phyloP scores from a whole-genome alignment of 2,888 invertebrate species.

The Hermaeophaga mercurialis region DNA sequence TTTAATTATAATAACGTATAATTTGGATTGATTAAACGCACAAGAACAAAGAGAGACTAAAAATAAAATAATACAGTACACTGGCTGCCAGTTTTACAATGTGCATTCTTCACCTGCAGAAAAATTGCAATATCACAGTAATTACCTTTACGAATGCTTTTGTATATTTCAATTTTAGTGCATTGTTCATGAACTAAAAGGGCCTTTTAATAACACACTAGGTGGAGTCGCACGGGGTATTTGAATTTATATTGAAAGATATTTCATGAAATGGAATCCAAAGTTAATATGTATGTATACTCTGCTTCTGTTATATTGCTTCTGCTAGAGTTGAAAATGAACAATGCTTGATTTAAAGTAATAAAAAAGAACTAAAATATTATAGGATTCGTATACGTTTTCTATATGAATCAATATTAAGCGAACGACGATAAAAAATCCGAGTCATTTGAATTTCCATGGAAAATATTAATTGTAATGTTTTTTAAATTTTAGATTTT shows the following conservation, averaged over 20 bases:
- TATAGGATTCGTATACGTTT: too few species aligned
- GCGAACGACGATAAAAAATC: not conserved
- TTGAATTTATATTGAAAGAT: slow-evolving; percentile 14
- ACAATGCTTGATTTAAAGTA: slow-evolving; percentile 9
- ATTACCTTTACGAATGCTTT: slow-evolving; percentile 15
- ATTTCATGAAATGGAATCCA: slow-evolving; percentile 11
- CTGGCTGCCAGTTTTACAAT: too few species aligned
- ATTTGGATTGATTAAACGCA: too few species aligned
- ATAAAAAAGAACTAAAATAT: not conserved
- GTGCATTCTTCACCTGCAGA: slow-evolving; percentile 8
- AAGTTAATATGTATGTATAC: slow-evolving; percentile 1
- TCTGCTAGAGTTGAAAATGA: slow-evolving; percentile 1
- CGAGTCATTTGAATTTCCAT: too few species aligned
- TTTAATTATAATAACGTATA: too few species aligned
- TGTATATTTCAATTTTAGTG: slow-evolving; percentile 13
- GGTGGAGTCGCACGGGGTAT: slow-evolving; percentile 10
- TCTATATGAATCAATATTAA: not conserved
- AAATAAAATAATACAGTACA: too few species aligned
- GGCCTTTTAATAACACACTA: slow-evolving; percentile 8
- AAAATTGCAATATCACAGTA: slow-evolving; percentile 13
- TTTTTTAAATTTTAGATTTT: too few species aligned
- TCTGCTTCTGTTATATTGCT: slow-evolving; percentile 5
- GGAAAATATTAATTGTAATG: too few species aligned
- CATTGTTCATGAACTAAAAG: slow-evolving; percentile 11
- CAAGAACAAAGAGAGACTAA: too few species aligned